Evolutionary conservation across 2,888 invertebrate genomes (phyloP), one percentile per base, ranked within the genome.

Genomic region (Scrobipalpa costella): DNA sequence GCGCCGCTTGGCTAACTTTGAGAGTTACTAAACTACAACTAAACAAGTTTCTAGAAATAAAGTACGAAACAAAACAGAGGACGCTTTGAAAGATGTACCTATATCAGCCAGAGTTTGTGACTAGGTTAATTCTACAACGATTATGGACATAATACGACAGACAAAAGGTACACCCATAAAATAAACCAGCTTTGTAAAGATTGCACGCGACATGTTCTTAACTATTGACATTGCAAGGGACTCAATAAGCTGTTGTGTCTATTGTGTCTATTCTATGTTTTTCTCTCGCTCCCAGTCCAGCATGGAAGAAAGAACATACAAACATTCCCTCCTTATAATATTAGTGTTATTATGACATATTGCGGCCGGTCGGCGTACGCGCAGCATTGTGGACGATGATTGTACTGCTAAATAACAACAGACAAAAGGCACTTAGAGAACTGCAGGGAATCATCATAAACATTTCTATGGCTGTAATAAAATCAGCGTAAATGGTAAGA

Each of bases 131-230:
- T 44, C n/a, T n/a, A 44, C 7, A 44, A 44, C n/a, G 44, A 44
- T 44, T 15, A 44, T 44, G 15, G 44, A 15, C 44, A 44, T 7
- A 15, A 44, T n/a, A 2, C 44, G 5, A n/a, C 44, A n/a, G 9
- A n/a, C 44, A 44, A 44, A 44, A 44, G 44, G 44, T 44, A 44
- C 44, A 44, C 44, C 44, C 44, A 44, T 44, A 44, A 44, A 44
- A 44, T 44, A 15, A 44, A 44, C 9, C 15, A 15, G 44, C n/a
- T 44, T 44, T 44, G 44, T 44, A 44, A 44, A 44, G 44, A 44
- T 44, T 44, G 44, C 44, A 44, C 15, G 44, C 44, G 44, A 15
- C 44, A 15, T 44, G n/a, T n/a, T 44, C 44, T 44, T 44, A n/a
- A 44, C 15, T 44, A 44, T 44, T 44, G 44, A 44, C 44, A 44